These are phyloP conservation scores for Ooceraea biroi DNA, from an alignment of 1,140 invertebrate genomes.

Conservation along the genomic window DNA sequence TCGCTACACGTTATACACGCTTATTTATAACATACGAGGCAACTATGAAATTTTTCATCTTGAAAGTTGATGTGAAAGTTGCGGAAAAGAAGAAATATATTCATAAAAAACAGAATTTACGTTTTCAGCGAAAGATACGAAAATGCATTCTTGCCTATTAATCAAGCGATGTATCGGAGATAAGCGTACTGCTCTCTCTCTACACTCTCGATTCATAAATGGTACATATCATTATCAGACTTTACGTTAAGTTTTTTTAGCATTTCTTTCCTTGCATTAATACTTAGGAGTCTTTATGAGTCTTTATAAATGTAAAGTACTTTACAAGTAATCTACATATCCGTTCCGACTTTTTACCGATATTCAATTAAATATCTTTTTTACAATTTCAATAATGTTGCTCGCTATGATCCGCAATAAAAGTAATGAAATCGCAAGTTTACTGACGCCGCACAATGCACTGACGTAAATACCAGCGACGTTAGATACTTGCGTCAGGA, in stretches of 20 bases:
- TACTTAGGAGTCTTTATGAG: background rate
- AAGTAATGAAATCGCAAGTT: conserved; percentile 22
- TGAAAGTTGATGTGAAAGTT: conserved; percentile 27
- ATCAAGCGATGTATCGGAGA: conserved; percentile 39
- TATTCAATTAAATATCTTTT: background rate
- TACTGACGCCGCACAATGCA: background rate
- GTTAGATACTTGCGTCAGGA: background rate
- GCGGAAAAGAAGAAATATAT: background rate
- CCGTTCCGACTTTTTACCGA: background rate
- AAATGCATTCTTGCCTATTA: conserved; percentile 55
- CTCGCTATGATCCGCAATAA: background rate
- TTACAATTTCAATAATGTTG: background rate
- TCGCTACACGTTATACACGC: background rate
- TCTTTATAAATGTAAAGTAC: background rate
- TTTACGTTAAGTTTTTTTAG: background rate
- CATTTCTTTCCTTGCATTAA: background rate
- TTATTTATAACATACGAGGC: background rate
- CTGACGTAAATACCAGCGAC: conserved; percentile 2
- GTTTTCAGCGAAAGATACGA: conserved; percentile 11
- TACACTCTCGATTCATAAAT: conserved; percentile 35
- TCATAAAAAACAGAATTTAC: conserved; percentile 29
- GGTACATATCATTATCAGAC: conserved; percentile 15
- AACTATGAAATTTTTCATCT: background rate
- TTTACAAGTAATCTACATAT: conserved; percentile 8
- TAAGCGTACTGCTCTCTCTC: conserved; percentile 27